Conservation (phyloP, 2,888 invertebrate genomes). For the Dendrolimus houi region DNA sequence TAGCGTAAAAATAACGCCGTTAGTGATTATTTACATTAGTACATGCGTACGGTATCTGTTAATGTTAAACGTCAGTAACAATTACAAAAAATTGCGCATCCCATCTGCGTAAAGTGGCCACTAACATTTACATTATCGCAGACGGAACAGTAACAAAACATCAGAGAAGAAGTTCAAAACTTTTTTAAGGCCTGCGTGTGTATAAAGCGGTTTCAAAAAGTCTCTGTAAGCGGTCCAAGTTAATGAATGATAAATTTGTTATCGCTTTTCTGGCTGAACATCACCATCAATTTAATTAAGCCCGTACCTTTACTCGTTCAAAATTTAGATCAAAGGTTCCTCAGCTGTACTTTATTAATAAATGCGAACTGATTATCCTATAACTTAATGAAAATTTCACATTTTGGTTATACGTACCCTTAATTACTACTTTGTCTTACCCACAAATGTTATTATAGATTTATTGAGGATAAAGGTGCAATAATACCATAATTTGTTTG, state of each 20-base stretch:
- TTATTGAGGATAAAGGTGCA: too few relatives aligned
- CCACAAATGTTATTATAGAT: too few relatives aligned
- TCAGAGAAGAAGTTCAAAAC: neutral
- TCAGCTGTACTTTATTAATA: conserved; percentile 17
- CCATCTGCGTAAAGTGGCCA: too few relatives aligned
- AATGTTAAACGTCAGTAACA: too few relatives aligned
- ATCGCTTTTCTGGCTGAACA: conserved; percentile 33
- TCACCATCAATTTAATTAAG: conserved; percentile 41
- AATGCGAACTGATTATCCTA: conserved; percentile 12
- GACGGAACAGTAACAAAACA: too few relatives aligned
- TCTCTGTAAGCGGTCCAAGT: conserved; percentile 26
- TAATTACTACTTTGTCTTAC: neutral
- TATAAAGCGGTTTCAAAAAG: conserved; percentile 9
- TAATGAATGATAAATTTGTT: conserved; percentile 43
- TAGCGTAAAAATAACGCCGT: too few relatives aligned
- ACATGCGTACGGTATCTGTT: too few relatives aligned
- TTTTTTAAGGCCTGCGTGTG: neutral
- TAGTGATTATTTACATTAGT: too few relatives aligned
- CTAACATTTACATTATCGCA: too few relatives aligned
- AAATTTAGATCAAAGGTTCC: conserved; percentile 28
- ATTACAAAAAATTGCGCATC: too few relatives aligned
- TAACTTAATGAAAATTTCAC: neutral
- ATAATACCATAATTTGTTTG: too few relatives aligned
- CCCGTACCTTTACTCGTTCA: conserved; percentile 23
- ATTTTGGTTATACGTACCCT: neutral